Evolutionary conservation across 1,140 invertebrate species (phyloP).

Genomic region (Cydia strobilella): DNA sequence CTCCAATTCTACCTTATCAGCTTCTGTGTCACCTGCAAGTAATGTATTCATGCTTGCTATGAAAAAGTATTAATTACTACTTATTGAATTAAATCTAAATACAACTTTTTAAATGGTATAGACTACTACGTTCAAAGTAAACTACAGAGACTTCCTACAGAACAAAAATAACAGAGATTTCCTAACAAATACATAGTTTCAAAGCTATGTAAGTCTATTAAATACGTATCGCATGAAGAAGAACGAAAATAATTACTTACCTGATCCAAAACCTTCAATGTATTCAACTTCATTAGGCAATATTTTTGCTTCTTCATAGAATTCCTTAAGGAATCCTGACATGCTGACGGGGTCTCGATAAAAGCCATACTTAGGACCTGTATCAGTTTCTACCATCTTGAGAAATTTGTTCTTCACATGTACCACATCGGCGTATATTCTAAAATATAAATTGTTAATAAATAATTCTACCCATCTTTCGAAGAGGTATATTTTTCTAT

Average conservation of each 20-base stretch:
- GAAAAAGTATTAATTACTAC: too few relatives aligned
- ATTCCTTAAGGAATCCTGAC: constrained; percentile 81
- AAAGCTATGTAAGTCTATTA: background rate
- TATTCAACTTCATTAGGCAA: constrained; percentile 83
- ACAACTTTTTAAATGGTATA: too few relatives aligned
- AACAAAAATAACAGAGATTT: too few relatives aligned
- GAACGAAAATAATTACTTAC: constrained; percentile 37
- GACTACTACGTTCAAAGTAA: too few relatives aligned
- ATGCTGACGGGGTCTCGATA: constrained; percentile 80
- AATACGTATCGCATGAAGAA: background rate
- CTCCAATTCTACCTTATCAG: constrained; percentile 50
- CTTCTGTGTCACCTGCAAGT: constrained; percentile 70
- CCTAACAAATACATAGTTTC: too few relatives aligned
- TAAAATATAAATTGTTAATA: constrained; percentile 57
- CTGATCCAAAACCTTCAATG: constrained; percentile 88
- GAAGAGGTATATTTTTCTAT: background rate
- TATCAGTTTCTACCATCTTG: constrained; percentile 41
- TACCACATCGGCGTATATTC: constrained; percentile 84
- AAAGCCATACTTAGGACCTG: constrained; percentile 66
- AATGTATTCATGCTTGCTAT: background rate
- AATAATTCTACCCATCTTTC: background rate
- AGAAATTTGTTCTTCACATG: constrained; percentile 83
- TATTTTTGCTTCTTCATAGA: constrained; percentile 83
- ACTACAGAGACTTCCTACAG: too few relatives aligned
- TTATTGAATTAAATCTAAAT: too few relatives aligned